Base-by-base conservation (phyloP, 2,113 vertebrate genomes). In the Colossoma macropomum region DNA sequence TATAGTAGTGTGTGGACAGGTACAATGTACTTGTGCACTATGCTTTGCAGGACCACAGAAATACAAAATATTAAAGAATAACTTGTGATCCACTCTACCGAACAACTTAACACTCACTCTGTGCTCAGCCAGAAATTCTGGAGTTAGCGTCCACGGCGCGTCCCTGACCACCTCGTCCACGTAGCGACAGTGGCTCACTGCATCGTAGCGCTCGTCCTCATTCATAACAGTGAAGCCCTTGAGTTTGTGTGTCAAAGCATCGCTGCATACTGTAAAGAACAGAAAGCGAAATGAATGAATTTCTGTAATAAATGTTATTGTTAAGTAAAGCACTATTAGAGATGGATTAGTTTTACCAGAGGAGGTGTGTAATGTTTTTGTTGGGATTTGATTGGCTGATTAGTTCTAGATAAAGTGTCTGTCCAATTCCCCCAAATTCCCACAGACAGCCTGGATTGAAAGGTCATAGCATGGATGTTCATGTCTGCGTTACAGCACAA, bases 191-290 rank as follows among this genome's bases (percentile, higher is more conserved):
- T 97, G 96, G 88, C 95, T 95, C 27, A 97, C 95, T 0, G 96
- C 95, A 0, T 96, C 96, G 0, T 97, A 97, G 13, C 96, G 93
- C 72, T 97, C 96, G 0, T 90, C 95, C 3, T 97, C 96, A 0
- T 95, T 96, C 96, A 97, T 96, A 34, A 97, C 96, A 0, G 96
- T 97, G 92, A 96, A 97, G 87, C 96, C 96, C 88, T 97, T 96
- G 77, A 96, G 94, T 88, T 95, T 95, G 89, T 96, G 96, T 0
- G 96, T 97, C 38, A 97, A 91, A 71, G 95, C 95, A 30, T 87
- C 83, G 6, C 86, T 87, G 83, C 86, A 87, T 16, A 87, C 86
- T 87, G 68, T 15, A 63, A 56, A 72, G 32, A 65, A 27, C 19
- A 13, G 7, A 4, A 25, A 25, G 11, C 10, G 41, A 70, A 17